Evolutionary conservation across 2,888 invertebrate species (phyloP).

Genomic region (Chrysolina americana): DNA sequence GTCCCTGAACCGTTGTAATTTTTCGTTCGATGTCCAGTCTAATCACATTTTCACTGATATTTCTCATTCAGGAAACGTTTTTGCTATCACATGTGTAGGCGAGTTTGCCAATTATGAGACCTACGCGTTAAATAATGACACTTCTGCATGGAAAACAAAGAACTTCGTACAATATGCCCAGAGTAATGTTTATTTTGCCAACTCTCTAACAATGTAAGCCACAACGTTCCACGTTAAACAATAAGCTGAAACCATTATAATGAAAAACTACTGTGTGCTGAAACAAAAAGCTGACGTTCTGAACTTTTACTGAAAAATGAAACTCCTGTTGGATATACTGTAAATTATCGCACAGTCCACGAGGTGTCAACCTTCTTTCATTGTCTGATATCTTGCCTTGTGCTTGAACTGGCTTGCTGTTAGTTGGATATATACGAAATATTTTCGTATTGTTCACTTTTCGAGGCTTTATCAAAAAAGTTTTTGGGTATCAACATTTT

Average conservation of each 20-base stretch:
- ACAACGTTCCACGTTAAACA: conserved; percentile 21
- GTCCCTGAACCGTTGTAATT: too few relatives aligned
- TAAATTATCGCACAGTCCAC: conserved; percentile 41
- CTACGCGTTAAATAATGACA: conserved; percentile 27
- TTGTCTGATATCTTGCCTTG: conserved; percentile 36
- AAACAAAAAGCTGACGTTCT: conserved; percentile 56
- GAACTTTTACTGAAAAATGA: conserved; percentile 57
- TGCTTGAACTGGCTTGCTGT: conserved; percentile 9
- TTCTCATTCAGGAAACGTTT: neutral
- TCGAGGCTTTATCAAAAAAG: neutral
- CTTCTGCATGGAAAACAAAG: conserved; percentile 27
- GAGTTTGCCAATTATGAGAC: conserved; percentile 25
- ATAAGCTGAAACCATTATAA: conserved; percentile 55
- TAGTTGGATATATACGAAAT: conserved; percentile 3
- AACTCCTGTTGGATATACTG: conserved; percentile 43
- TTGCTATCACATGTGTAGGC: conserved; percentile 3
- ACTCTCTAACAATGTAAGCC: conserved; percentile 25
- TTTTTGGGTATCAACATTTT: neutral
- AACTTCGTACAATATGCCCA: conserved; percentile 15
- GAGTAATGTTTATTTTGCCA: conserved; percentile 24
- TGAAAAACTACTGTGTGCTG: conserved; percentile 59
- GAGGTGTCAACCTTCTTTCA: conserved; percentile 40
- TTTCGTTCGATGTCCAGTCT: neutral
- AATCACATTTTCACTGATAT: neutral
- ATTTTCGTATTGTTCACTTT: neutral